phyloP scores from a whole-genome alignment of 2,797 vertebrate species.

The Galago senegalensis region DNA sequence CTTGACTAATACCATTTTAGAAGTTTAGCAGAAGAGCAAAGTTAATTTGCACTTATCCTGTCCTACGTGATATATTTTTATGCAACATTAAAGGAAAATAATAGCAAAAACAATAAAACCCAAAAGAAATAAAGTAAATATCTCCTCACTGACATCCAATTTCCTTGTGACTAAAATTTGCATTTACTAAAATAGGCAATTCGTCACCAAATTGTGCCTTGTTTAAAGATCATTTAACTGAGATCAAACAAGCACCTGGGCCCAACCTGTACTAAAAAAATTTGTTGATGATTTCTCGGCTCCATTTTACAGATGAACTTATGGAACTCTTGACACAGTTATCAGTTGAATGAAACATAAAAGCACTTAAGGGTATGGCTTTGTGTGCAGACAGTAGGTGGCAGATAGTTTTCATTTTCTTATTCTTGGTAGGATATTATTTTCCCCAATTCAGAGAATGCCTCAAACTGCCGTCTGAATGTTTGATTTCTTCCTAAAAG shows the following conservation, averaged over 20 bases:
- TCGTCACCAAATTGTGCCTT: neutral
- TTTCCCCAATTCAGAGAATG: constrained; percentile 23
- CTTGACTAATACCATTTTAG: neutral
- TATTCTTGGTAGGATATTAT: neutral
- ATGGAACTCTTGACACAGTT: neutral
- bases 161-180: neutral
- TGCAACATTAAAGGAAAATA: neutral
- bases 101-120: constrained; percentile 32
- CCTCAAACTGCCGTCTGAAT: neutral
- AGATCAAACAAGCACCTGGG: neutral
- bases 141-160: neutral
- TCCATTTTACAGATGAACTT: neutral
- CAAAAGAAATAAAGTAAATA: neutral
- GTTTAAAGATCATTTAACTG: constrained; percentile 43
- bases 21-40: neutral
- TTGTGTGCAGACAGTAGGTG: neutral
- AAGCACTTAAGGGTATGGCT: neutral
- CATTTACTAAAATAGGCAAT: constrained; percentile 36
- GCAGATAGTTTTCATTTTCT: neutral
- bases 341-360: constrained; percentile 22
- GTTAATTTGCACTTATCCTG: neutral
- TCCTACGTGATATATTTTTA: neutral
- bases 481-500: neutral
- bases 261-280: neutral
- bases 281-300: neutral